phyloP scores from a whole-genome alignment of 2,113 vertebrate species.

The Monarcha castaneiventris region DNA sequence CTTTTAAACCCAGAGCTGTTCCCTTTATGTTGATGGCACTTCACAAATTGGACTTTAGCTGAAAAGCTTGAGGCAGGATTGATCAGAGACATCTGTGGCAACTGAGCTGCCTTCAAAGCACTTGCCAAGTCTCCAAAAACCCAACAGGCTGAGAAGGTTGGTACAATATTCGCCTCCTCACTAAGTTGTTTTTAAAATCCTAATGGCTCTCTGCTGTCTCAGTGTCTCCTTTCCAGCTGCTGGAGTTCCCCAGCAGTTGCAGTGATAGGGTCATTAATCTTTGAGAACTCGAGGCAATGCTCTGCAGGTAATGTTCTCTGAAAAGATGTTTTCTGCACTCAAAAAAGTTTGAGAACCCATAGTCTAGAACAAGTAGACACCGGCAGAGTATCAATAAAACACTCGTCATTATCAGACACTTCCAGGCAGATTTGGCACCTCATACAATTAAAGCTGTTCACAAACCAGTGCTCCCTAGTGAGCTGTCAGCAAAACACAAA shows the following conservation, averaged over 20 bases:
- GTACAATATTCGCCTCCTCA: not conserved
- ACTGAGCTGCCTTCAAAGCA: not conserved
- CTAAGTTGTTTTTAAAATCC: not conserved
- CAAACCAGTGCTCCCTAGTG: conserved; percentile 24
- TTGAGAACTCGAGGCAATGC: not conserved
- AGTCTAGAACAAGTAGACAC: not conserved
- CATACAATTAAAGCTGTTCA: conserved; percentile 14
- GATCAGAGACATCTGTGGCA: not conserved
- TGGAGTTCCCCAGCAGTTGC: not conserved
- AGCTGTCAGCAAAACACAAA: conserved; percentile 26
- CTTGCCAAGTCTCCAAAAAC: not conserved
- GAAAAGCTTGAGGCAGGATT: not conserved
- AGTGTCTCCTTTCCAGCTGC: not conserved
- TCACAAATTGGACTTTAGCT: not conserved
- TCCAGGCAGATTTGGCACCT: conserved; percentile 1
- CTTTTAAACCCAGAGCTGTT: not conserved
- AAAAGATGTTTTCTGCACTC: not conserved
- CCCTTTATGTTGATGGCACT: not conserved
- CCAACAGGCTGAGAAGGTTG: not conserved
- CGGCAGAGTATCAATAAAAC: not conserved
- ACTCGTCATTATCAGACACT: not conserved
- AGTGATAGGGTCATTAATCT: not conserved
- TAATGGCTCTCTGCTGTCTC: not conserved
- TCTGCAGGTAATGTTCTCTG: not conserved
- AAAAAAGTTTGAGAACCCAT: not conserved